Percentiles rank a stretch among this genome's conserved stretches.
Evolutionary conservation across 2,797 vertebrate species (phyloP).

Genomic region (Kryptolebias ocellatus): DNA sequence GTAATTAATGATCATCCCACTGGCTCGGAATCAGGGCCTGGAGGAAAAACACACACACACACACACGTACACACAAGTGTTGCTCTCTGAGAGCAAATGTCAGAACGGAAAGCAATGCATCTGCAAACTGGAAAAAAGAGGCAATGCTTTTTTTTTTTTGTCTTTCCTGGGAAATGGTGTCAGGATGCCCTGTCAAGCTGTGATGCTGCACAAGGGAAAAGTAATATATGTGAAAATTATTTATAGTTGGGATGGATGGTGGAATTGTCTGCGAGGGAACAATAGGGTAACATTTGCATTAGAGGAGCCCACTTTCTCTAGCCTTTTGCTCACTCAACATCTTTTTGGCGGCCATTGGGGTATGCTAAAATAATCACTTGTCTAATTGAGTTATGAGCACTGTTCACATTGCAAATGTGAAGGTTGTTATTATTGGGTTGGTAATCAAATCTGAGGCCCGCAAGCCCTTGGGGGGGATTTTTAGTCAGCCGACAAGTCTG

Average conservation of each 20-base stretch:
- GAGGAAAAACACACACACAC: slow-evolving; percentile 57
- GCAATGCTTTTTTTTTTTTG: slow-evolving; percentile 20
- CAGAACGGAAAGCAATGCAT: slow-evolving; percentile 48
- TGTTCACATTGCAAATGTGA: slow-evolving; percentile 67
- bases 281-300: slow-evolving; percentile 46
- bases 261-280: slow-evolving; percentile 26
- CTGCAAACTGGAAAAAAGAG: slow-evolving; percentile 24
- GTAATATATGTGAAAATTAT: slow-evolving; percentile 51
- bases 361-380: slow-evolving; percentile 57
- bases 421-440: slow-evolving; percentile 71
- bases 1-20: slow-evolving; percentile 81
- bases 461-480: slow-evolving; percentile 50
- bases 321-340: slow-evolving; percentile 22
- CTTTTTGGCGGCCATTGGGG: slow-evolving; percentile 41
- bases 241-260: slow-evolving; percentile 19
- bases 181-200: slow-evolving; percentile 22
- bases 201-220: slow-evolving; percentile 8
- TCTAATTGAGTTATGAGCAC: slow-evolving; percentile 64
- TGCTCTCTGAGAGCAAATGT: slow-evolving; percentile 58
- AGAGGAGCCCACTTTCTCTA: slow-evolving; percentile 4
- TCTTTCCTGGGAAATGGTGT: slow-evolving; percentile 47
- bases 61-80: slow-evolving; percentile 44
- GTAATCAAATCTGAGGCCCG: slow-evolving; percentile 76
- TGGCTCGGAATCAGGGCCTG: slow-evolving; percentile 65
- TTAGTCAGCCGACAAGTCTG: slow-evolving; percentile 47